Evolutionary conservation across 2,113 vertebrate species (phyloP), one percentile per base, ranked within the genome.

Genomic region (Spilogale gracilis): DNA sequence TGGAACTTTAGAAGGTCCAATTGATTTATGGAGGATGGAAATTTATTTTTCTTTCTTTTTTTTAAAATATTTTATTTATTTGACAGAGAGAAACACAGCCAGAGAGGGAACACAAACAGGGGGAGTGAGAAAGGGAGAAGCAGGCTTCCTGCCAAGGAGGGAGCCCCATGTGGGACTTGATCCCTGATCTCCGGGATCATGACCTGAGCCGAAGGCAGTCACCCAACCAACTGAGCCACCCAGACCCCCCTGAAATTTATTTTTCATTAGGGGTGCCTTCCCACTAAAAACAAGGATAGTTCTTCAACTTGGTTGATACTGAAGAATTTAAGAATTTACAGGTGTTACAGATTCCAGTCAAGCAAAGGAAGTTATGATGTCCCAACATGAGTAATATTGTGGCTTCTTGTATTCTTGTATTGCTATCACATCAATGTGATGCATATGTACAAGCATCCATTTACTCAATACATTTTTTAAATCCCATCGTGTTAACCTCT

Each of bases 221-320:
- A 2, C 38, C 38, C 38, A 38, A 38, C 38, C 38, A 38, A 38
- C 38, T 38, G 38, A 38, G 38, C 38, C 38, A 38, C 38, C 38
- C 38, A 38, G 38, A 38, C 38, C 38, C 38, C 38, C 38, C 38
- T 38, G 38, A 38, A 38, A 38, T 38, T 38, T 63, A 63, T 65
- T 96, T 96, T 97, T 92, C 58, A 91, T 89, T 79, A 94, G 71
- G 38, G 14, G 9, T 84, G 43, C 27, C 52, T 97, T 80, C 56
- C 20, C 80, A 73, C 32, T 69, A 87, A 94, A 94, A 63, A 14
- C 93, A 97, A 95, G 93, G 94, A 67, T 52, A 71, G 52, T 79
- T 60, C 56, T 95, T 96, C 89, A 95, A 94, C 61, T 87, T 58
- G 85, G 63, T 12, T 95, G 88, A 71, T 90, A 69, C 20, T 80